Evolutionary conservation across 2,797 vertebrate genomes (phyloP), one percentile per base, ranked within the genome.

Genomic region (Phoxinus dragarum): DNA sequence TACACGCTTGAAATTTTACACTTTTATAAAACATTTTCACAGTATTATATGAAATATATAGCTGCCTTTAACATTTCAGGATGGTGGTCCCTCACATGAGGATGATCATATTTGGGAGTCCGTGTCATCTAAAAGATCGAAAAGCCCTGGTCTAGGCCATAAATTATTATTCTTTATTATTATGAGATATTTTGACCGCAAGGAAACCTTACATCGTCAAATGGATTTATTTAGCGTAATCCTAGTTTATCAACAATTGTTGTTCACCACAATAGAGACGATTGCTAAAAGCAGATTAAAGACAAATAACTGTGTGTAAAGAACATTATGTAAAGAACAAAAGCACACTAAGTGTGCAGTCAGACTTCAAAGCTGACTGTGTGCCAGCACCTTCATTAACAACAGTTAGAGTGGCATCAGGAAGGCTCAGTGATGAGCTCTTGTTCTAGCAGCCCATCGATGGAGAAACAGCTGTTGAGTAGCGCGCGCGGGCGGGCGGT

Each of bases 381-480:
- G 93, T 96, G 95, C 95, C 96, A 96, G 93, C 93, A 94, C 94
- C 94, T 93, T 95, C 94, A 94, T 95, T 94, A 96, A 94, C 95
- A 96, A 95, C 95, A 94, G 95, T 93, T 93, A 94, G 93, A 93
- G 92, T 93, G 92, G 94, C 94, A 95, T 91, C 90, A 93, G 94
- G 93, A 94, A 92, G 6, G 90, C 95, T 94, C 5, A 3, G 92
- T 95, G 96, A 96, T 95, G 96, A 96, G 90, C 91, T 91, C 84
- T 91, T 93, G 90, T 87, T 95, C 94, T 93, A 94, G 94, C 93
- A n/a, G 19, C 89, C 92, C 89, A 92, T 93, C 93, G 94, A 93
- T 93, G 92, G 84, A 90, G 90, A 87, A 93, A 92, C 96, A 96
- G 94, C 95, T 96, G 95, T 93, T 92, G 91, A 94, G 92, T 93